Evolutionary conservation across 2,888 invertebrate genomes (phyloP), one percentile per base, ranked within the genome.

Genomic region (Allophyes oxyacanthae): DNA sequence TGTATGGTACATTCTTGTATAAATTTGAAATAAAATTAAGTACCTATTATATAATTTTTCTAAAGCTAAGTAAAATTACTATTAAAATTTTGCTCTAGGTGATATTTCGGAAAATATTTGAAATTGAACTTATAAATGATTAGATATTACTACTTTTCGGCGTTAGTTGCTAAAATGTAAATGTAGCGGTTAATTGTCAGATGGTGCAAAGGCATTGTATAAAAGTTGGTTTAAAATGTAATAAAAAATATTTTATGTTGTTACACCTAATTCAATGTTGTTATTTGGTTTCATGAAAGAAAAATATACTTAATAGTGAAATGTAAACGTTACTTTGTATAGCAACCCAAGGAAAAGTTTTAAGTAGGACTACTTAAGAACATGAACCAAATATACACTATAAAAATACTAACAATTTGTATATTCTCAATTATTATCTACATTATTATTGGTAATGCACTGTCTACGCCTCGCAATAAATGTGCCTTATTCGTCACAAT

Each of bases 121-220:
- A 13, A 42, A 42, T 15, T 0, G 33, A 9, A 6, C 9, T n/a
- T 25, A 34, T 13, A 7, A 26, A 14, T 14, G 9, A 28, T 34
- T 10, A 38, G 34, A 8, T 6, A 41, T 33, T 30, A 13, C 7
- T 9, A 36, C 7, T 41, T 56, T 54, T 67, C 53, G 49, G 54
- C 42, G 30, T 54, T 50, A 38, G 9, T 45, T 20, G 1, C n/a
- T 55, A 37, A n/a, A 40, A 43, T 33, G 8, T 41, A 7, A 33
- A 38, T 30, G 11, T 46, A 41, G 44, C 49, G 59, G 57, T 52
- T 55, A 58, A 62, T 72, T 60, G 62, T 49, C 64, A 67, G 71
- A 73, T 75, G 75, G 66, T 64, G 67, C 55, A 33, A 44, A 49
- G 51, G 61, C 58, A 70, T 53, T 52, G 66, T 64, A 54, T 45